phyloP scores from a whole-genome alignment of 2,888 invertebrate species.

The Oithona nana region DNA sequence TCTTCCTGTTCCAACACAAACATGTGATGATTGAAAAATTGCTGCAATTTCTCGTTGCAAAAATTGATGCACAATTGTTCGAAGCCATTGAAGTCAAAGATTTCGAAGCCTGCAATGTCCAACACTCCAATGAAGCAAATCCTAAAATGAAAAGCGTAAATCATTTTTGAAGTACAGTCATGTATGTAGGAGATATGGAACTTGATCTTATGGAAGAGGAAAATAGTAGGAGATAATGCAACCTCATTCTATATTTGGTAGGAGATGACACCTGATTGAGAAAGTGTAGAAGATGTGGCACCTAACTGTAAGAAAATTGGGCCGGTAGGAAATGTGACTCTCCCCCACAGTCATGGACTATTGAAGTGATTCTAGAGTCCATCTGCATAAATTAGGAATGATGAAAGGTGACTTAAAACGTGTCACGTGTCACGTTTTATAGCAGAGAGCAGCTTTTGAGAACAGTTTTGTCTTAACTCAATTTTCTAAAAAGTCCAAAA shows the following conservation, averaged over 20 bases:
- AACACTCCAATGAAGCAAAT: constrained; percentile 36
- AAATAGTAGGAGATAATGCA: neutral
- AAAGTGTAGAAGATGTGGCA: no score
- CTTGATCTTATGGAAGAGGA: no score
- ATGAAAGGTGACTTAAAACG: no score
- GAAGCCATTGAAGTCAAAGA: constrained; percentile 66
- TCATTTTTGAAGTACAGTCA: neutral
- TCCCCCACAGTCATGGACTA: no score
- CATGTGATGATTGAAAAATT: constrained; percentile 98
- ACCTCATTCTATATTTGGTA: neutral
- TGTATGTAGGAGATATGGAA: constrained; percentile 4
- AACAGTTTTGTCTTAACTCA: no score
- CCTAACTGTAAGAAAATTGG: no score
- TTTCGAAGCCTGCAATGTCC: constrained; percentile 40
- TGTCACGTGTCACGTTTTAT: no score
- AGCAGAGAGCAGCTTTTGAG: no score
- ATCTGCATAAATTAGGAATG: no score
- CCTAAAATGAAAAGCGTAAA: constrained; percentile 33
- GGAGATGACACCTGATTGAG: neutral
- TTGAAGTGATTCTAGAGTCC: no score
- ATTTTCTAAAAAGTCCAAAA: no score
- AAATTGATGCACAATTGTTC: constrained; percentile 97
- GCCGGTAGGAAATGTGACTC: no score
- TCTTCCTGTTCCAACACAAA: constrained; percentile 94
- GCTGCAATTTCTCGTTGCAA: constrained; percentile 92